Conservation (phyloP, 1,140 invertebrate genomes). For the Triops cancriformis region DNA sequence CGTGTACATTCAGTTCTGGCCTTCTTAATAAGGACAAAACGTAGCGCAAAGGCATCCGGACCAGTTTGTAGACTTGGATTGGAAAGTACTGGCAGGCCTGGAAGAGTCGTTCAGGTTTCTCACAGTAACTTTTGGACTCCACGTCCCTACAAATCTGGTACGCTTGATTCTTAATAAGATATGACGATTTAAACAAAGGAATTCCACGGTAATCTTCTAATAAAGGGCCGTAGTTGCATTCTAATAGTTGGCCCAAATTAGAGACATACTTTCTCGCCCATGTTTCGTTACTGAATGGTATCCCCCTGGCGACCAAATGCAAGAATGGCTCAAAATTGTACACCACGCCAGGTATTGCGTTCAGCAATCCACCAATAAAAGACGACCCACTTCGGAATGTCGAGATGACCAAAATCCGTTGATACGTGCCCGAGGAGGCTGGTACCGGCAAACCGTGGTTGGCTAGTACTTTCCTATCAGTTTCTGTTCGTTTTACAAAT, state of each 20-base stretch:
- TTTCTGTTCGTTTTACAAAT: not conserved
- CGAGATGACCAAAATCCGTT: constrained; percentile 53
- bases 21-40: not conserved
- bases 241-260: not conserved
- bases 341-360: not conserved
- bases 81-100: not conserved
- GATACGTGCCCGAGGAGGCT: not conserved
- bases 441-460: not conserved
- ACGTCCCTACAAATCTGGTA: not conserved
- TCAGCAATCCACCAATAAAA: constrained; percentile 65
- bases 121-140: not conserved
- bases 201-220: too few species aligned
- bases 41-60: not conserved
- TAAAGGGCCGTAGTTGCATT: too few species aligned
- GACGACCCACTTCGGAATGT: constrained; percentile 79
- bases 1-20: not conserved
- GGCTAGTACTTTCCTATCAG: not conserved
- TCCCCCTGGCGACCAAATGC: not conserved
- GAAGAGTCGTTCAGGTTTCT: not conserved
- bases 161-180: not conserved
- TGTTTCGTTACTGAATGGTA: not conserved
- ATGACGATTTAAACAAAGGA: too few species aligned
- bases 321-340: not conserved
- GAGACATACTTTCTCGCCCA: not conserved
- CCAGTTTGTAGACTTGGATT: not conserved